Conservation (phyloP, 64 coral and sea anemone genomes). For the Montipora cactus region DNA sequence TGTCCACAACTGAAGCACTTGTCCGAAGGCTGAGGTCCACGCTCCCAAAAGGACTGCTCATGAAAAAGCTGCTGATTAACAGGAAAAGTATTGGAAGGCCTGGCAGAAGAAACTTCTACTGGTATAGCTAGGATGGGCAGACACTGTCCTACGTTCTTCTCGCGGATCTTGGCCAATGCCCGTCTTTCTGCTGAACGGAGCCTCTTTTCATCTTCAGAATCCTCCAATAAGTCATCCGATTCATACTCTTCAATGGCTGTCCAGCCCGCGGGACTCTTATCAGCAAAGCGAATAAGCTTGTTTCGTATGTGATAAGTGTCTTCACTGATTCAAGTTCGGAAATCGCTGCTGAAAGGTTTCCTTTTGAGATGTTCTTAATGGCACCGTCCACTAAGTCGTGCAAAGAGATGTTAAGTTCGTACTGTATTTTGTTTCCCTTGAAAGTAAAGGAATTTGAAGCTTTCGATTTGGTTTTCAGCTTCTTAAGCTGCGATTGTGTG, state of each 20-base stretch:
- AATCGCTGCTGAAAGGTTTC: slow-evolving; percentile 13
- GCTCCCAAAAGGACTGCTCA: slow-evolving; percentile 42
- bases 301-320: slow-evolving; percentile 25
- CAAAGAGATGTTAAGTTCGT: slow-evolving; percentile 45
- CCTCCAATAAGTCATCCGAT: slow-evolving; percentile 52
- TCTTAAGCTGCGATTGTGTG: slow-evolving; percentile 47
- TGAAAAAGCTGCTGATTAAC: slow-evolving; percentile 35
- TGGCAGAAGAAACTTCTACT: not conserved
- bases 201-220: slow-evolving; percentile 68
- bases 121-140: no score
- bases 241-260: slow-evolving; percentile 55
- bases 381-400: slow-evolving; percentile 23
- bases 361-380: slow-evolving; percentile 19
- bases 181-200: slow-evolving; percentile 50
- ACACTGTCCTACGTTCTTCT: not conserved
- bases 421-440: slow-evolving; percentile 77
- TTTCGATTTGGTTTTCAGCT: slow-evolving; percentile 64
- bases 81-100: slow-evolving; percentile 39
- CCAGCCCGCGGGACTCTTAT: slow-evolving; percentile 73
- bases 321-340: slow-evolving; percentile 2
- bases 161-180: slow-evolving; percentile 45
- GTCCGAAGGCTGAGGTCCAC: slow-evolving; percentile 56
- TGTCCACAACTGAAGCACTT: slow-evolving; percentile 70
- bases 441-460: slow-evolving; percentile 56
- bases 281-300: slow-evolving; percentile 59